Percentiles rank a stretch among this genome's conserved stretches.
These are phyloP conservation scores for Rapana venosa DNA, from an alignment of 2,888 invertebrate species.

Conservation along the genomic window DNA sequence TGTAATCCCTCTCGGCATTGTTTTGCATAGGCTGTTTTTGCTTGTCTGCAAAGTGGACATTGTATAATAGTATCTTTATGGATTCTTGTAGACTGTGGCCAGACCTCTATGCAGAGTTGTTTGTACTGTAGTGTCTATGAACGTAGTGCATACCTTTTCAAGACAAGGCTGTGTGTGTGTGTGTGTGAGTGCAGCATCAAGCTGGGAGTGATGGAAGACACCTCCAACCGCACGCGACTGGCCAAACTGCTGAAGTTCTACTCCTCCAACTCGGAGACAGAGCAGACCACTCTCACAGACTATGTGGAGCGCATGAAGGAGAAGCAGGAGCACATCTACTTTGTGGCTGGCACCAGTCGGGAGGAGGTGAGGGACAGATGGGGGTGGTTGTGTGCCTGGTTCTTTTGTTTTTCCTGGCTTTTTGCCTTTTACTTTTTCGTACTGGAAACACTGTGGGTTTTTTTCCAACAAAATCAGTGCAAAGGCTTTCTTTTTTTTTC, in stretches of 20 bases:
- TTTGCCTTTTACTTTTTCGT: too few species aligned
- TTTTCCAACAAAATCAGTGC: too few species aligned
- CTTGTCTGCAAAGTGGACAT: too few species aligned
- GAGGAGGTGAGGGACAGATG: constrained; percentile 86
- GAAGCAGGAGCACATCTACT: constrained; percentile 95
- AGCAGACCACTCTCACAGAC: constrained; percentile 87
- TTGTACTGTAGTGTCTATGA: neutral
- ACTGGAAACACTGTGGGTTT: too few species aligned
- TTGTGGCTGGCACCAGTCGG: constrained; percentile 93
- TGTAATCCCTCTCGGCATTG: too few species aligned
- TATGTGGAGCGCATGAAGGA: constrained; percentile 97
- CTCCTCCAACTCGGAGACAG: constrained; percentile 85
- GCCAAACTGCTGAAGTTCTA: constrained; percentile 94
- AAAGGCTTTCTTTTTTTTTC: too few species aligned
- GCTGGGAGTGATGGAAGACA: constrained; percentile 98
- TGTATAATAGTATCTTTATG: too few species aligned
- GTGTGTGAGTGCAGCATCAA: constrained; percentile 84
- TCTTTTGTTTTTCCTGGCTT: too few species aligned
- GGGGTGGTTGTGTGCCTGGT: neutral
- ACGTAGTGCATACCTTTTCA: too few species aligned
- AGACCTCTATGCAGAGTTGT: too few species aligned
- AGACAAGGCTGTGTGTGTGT: neutral
- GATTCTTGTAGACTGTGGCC: too few species aligned
- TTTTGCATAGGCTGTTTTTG: too few species aligned
- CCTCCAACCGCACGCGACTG: constrained; percentile 95